phyloP scores from a whole-genome alignment of 30 jellyfish, hydroid and myxozoan species.

The Aurelia sp. region DNA sequence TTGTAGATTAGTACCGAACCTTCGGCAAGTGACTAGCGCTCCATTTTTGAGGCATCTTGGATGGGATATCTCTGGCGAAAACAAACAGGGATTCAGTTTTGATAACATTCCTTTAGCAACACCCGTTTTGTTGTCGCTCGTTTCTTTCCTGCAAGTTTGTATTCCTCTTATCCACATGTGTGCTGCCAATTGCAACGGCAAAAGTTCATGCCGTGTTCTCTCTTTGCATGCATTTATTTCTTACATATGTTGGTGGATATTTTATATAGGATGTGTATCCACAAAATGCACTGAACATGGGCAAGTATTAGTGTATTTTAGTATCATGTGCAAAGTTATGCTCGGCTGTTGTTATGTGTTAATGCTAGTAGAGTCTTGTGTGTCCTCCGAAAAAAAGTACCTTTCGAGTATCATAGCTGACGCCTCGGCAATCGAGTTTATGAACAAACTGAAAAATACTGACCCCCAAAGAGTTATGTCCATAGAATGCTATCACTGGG shows the following conservation, averaged over 20 bases:
- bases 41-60: background rate
- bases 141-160: slow-evolving; percentile 15
- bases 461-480: slow-evolving; percentile 17
- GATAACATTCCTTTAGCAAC: slow-evolving; percentile 19
- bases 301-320: background rate
- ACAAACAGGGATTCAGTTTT: slow-evolving; percentile 7
- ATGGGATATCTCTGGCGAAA: background rate
- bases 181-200: background rate
- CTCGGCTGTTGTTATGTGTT: slow-evolving; percentile 18
- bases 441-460: slow-evolving; percentile 1
- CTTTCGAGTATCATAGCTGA: slow-evolving; percentile 9
- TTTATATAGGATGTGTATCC: slow-evolving; percentile 17
- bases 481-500: slow-evolving; percentile 67
- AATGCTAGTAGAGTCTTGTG: slow-evolving; percentile 65
- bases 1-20: background rate
- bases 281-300: slow-evolving; percentile 37
- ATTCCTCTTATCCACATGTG: slow-evolving; percentile 36
- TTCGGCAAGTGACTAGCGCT: background rate
- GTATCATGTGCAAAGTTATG: slow-evolving; percentile 40
- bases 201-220: slow-evolving; percentile 36
- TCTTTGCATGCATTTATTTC: slow-evolving; percentile 51
- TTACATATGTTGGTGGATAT: slow-evolving; percentile 38
- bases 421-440: slow-evolving; percentile 31
- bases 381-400: slow-evolving; percentile 42
- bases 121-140: slow-evolving; percentile 24